Percentiles rank a stretch among this genome's conserved stretches.
phyloP scores from a whole-genome alignment of 2,113 vertebrate genomes.

The Eira barbara region DNA sequence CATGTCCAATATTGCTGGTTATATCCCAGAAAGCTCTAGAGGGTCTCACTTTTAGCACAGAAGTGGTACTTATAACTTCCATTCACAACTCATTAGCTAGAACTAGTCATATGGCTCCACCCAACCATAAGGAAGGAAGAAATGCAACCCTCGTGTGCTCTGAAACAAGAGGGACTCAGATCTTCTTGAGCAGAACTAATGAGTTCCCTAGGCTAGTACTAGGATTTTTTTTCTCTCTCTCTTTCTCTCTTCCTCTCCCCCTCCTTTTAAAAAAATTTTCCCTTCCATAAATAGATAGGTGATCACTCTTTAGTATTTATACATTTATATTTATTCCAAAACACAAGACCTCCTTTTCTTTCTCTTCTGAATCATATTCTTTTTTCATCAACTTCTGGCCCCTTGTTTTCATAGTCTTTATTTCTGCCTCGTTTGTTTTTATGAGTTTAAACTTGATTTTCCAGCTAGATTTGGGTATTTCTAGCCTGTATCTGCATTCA shows the following conservation, averaged over 20 bases:
- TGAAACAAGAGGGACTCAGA: background rate
- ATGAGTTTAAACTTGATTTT: background rate
- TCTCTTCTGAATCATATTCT: background rate
- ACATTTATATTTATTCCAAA: background rate
- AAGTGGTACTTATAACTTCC: background rate
- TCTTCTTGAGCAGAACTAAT: background rate
- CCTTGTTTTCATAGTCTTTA: background rate
- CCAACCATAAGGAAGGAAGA: background rate
- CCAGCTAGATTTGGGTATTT: background rate
- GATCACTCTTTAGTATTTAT: background rate
- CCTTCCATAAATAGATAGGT: background rate
- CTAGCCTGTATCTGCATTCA: fast-evolving
- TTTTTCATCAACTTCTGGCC: background rate
- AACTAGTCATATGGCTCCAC: background rate
- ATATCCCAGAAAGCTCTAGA: background rate
- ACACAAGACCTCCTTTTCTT: background rate
- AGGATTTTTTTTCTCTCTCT: background rate
- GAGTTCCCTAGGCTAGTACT: background rate
- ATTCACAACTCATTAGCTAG: background rate
- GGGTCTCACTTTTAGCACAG: background rate
- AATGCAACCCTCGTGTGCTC: background rate
- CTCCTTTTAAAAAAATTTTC: background rate
- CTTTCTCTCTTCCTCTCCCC: background rate
- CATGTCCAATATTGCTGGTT: background rate
- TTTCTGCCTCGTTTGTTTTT: background rate